These are phyloP conservation scores for Hyles vespertilio DNA, from an alignment of 1,140 invertebrate species.

Conservation along the genomic window DNA sequence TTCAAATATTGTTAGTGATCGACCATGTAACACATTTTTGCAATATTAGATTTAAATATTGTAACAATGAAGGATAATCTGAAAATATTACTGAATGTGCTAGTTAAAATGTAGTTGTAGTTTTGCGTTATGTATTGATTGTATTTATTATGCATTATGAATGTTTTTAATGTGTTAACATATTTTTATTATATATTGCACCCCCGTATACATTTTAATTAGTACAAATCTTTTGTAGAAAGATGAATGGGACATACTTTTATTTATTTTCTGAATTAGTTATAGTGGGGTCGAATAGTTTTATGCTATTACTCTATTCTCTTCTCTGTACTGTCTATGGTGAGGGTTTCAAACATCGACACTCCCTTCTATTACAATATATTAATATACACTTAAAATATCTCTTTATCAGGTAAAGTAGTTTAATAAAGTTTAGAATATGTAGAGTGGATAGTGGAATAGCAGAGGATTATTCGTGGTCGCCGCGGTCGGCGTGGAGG, in stretches of 20 bases:
- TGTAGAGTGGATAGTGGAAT: background rate
- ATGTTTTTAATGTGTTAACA: conserved; percentile 1
- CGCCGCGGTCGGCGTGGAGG: too few species aligned
- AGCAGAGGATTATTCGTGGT: background rate
- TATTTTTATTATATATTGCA: conserved; percentile 18
- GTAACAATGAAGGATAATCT: conserved; percentile 34
- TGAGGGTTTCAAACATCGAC: conserved; percentile 1
- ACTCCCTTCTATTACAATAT: too few species aligned
- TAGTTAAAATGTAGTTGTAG: conserved; percentile 59
- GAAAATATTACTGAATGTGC: conserved; percentile 66
- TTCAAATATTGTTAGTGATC: too few species aligned
- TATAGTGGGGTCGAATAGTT: conserved; percentile 23
- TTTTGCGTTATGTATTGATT: conserved; percentile 2
- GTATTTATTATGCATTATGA: background rate
- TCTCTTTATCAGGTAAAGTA: too few species aligned
- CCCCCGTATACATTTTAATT: conserved; percentile 52
- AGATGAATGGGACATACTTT: conserved; percentile 28
- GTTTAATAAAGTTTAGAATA: background rate
- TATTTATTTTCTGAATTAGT: background rate
- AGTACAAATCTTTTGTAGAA: conserved; percentile 37
- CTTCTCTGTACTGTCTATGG: background rate
- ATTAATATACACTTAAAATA: too few species aligned
- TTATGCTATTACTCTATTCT: conserved; percentile 29
- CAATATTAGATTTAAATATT: background rate
- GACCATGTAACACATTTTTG: too few species aligned